Percentiles rank a stretch among this genome's conserved stretches.
Conservation (phyloP, 2,113 vertebrate species). For the Lepisosteus oculatus region DNA sequence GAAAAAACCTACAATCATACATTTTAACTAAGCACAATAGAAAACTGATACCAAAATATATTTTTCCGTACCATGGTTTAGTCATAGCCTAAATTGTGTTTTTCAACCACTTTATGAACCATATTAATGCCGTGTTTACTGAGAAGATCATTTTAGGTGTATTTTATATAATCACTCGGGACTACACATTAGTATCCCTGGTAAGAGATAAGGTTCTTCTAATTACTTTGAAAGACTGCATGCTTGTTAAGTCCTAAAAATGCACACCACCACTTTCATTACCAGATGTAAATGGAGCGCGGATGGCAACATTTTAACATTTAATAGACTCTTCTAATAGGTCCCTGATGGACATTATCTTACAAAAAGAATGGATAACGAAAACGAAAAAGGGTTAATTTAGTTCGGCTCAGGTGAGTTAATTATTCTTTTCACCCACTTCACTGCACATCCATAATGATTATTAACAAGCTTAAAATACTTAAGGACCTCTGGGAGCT, state of each 20-base stretch:
- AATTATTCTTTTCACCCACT: conserved; percentile 91
- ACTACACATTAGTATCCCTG: conserved; percentile 20
- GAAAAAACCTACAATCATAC: neutral
- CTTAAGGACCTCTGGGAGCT: conserved; percentile 89
- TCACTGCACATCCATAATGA: conserved; percentile 95
- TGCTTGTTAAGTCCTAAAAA: conserved; percentile 27
- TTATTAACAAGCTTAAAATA: conserved; percentile 97
- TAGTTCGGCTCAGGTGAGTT: conserved; percentile 97
- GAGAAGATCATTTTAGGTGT: conserved; percentile 16
- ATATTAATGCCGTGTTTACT: conserved; percentile 8
- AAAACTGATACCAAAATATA: too few relatives aligned
- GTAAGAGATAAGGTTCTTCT: conserved; percentile 24
- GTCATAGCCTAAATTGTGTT: neutral
- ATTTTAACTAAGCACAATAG: too few relatives aligned
- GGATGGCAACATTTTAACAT: conserved; percentile 58
- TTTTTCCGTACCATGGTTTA: neutral
- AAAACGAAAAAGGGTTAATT: conserved; percentile 80
- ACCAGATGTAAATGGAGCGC: conserved; percentile 54
- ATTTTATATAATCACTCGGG: conserved; percentile 14
- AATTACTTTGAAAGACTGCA: conserved; percentile 26
- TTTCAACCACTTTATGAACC: neutral
- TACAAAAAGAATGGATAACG: conserved; percentile 51
- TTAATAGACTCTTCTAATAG: conserved; percentile 70
- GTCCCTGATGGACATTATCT: conserved; percentile 59
- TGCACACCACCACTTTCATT: conserved; percentile 37